Conservation (phyloP, 2,113 vertebrate genomes). For the Progne subis region DNA sequence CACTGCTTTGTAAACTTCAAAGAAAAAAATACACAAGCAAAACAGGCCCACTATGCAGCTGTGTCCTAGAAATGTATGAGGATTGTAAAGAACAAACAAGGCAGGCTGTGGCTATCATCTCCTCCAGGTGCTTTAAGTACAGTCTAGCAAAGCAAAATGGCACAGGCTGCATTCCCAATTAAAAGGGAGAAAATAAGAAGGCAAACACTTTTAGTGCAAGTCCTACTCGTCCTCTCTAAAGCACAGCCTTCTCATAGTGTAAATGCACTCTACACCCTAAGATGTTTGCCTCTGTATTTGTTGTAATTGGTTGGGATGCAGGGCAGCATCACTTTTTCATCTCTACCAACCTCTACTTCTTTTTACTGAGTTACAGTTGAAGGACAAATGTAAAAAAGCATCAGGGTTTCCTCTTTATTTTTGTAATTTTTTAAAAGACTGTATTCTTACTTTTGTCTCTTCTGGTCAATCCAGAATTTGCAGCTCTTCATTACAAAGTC, state of each 20-base stretch:
- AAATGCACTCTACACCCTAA: background rate
- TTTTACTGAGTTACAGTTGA: background rate
- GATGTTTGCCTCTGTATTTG: background rate
- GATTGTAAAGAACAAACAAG: background rate
- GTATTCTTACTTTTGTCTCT: slow-evolving; percentile 81
- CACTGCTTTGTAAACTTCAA: background rate
- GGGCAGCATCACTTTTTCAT: background rate
- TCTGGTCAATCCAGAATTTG: slow-evolving; percentile 95
- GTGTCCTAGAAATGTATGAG: background rate
- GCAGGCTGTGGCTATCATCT: background rate
- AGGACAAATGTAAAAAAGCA: background rate
- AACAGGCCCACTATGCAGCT: background rate
- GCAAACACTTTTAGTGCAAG: background rate
- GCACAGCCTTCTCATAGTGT: background rate
- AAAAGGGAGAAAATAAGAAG: background rate
- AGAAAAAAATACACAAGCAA: background rate
- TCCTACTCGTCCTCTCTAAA: background rate
- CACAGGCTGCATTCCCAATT: background rate
- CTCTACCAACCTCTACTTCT: background rate
- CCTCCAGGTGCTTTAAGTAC: background rate
- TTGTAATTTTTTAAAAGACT: background rate
- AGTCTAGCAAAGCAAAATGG: background rate
- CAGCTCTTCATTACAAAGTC: slow-evolving; percentile 97
- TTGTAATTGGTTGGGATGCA: background rate
- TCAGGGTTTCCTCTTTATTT: background rate